Evolutionary conservation across 2,797 vertebrate species (phyloP).

Genomic region (Pempheris klunzingeri): DNA sequence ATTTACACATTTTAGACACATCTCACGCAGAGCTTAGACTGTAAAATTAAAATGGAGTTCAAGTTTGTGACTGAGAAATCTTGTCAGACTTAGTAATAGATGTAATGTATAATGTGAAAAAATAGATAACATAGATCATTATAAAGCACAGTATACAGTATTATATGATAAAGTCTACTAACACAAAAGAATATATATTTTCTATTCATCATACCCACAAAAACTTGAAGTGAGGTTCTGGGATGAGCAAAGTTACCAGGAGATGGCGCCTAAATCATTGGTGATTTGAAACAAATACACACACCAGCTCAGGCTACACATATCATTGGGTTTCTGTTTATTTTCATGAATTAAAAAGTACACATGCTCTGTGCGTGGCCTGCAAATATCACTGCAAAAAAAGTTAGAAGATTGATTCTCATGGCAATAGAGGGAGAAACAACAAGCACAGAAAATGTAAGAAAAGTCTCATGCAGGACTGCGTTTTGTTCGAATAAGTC

Average conservation of each 20-base stretch:
- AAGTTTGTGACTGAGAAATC: constrained; percentile 28
- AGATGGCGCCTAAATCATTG: constrained; percentile 76
- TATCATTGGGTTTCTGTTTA: neutral
- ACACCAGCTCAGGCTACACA: neutral
- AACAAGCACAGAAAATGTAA: neutral
- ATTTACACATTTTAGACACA: constrained; percentile 44
- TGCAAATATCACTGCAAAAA: neutral
- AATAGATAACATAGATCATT: too few relatives aligned
- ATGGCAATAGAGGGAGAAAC: neutral
- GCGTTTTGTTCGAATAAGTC: constrained; percentile 7
- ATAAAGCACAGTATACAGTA: neutral
- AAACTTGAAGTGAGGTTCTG: neutral
- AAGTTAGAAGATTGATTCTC: neutral
- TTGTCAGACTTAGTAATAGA: constrained; percentile 12
- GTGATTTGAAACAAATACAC: neutral
- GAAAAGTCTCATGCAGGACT: neutral
- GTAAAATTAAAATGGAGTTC: constrained; percentile 33
- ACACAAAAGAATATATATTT: constrained; percentile 11
- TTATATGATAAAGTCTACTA: neutral
- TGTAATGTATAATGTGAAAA: too few relatives aligned
- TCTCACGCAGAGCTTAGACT: constrained; percentile 27
- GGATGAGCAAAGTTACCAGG: constrained; percentile 55
- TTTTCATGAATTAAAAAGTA: neutral
- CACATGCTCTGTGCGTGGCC: neutral
- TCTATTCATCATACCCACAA: constrained; percentile 11